Percentiles rank a stretch among this genome's conserved stretches.
Evolutionary conservation across 2,113 vertebrate genomes (phyloP).

Genomic region (Ochotona curzoniae): DNA sequence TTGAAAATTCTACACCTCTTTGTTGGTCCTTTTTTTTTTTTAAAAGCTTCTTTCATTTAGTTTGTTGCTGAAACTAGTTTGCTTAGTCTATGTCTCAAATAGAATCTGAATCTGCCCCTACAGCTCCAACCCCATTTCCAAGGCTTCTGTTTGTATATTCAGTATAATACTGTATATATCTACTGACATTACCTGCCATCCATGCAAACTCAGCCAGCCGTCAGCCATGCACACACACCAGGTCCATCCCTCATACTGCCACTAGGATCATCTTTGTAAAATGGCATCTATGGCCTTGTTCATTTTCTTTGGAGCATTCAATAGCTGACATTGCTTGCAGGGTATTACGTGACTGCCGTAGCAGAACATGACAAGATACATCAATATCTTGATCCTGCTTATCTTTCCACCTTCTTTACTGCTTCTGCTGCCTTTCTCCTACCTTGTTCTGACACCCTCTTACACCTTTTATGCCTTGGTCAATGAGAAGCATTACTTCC

Average conservation of each 20-base stretch:
- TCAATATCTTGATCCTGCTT: not conserved
- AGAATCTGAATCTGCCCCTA: not conserved
- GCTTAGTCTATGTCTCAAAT: not conserved
- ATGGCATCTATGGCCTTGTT: not conserved
- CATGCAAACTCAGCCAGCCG: not conserved
- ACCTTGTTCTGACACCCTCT: not conserved
- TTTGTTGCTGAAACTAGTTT: not conserved
- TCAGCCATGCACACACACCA: not conserved
- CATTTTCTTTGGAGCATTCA: not conserved
- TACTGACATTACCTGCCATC: not conserved
- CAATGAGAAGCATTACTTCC: fast-evolving
- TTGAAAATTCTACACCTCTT: not conserved
- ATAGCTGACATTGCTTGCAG: not conserved
- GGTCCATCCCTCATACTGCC: not conserved
- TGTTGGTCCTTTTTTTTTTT: not conserved
- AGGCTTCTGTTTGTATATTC: not conserved
- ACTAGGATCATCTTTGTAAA: not conserved
- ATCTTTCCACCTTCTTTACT: not conserved
- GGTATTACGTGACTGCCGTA: not conserved
- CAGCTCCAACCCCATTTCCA: not conserved
- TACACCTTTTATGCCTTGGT: no score
- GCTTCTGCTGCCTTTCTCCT: not conserved
- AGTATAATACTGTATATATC: not conserved
- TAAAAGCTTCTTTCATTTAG: not conserved
- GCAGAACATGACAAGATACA: not conserved